Evolutionary conservation across 2,888 invertebrate species (phyloP).

Genomic region (Stenoptilia bipunctidactyla): DNA sequence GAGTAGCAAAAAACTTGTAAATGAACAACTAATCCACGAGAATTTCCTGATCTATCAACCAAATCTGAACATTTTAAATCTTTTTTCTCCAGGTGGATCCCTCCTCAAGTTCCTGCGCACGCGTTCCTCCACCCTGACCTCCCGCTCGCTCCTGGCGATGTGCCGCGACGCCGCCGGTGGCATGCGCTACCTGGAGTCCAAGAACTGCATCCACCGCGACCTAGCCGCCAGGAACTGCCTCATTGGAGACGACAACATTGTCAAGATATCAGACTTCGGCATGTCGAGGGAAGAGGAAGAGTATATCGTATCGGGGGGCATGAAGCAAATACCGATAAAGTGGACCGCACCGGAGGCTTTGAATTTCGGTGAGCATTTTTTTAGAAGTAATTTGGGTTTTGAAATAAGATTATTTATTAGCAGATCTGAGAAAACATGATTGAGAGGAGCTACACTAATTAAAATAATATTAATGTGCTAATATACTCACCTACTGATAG

Average conservation of each 20-base stretch:
- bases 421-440: no score
- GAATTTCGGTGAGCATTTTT: constrained; percentile 80
- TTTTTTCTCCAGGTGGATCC: constrained; percentile 92
- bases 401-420: no score
- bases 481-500: no score
- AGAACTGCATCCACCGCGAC: constrained; percentile 96
- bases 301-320: constrained; percentile 96
- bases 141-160: constrained; percentile 85
- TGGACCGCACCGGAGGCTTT: constrained; percentile 98
- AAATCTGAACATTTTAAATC: no score
- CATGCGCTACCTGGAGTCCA: constrained; percentile 95
- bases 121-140: constrained; percentile 75
- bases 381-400: no score
- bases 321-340: constrained; percentile 98
- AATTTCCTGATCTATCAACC: no score
- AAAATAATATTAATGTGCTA: no score
- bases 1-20: no score
- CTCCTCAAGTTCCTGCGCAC: constrained; percentile 89
- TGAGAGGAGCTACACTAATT: no score
- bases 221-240: constrained; percentile 95
- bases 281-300: constrained; percentile 98
- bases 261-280: constrained; percentile 98
- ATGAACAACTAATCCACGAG: no score
- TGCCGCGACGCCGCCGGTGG: constrained; percentile 93
- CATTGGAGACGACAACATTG: constrained; percentile 86